Evolutionary conservation across 1,140 invertebrate species (phyloP).

Genomic region (Hyles vespertilio): DNA sequence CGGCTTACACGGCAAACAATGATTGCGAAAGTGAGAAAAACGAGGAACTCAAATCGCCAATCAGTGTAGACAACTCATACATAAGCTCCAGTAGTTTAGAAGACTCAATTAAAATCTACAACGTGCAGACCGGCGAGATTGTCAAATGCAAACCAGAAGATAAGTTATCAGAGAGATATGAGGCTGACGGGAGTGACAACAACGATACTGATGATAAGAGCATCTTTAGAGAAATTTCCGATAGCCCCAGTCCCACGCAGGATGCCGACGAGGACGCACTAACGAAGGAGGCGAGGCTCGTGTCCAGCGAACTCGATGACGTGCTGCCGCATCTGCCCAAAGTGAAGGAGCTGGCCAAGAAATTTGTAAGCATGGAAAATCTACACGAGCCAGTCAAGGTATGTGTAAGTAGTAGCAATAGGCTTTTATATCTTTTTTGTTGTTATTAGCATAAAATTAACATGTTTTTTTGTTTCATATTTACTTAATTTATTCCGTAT

Average conservation of each 20-base stretch:
- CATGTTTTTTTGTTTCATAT: no score
- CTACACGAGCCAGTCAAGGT: constrained; percentile 60
- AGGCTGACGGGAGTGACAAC: constrained; percentile 53
- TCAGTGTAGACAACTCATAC: constrained; percentile 49
- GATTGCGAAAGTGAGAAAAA: constrained; percentile 21
- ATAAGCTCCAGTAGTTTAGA: constrained; percentile 68
- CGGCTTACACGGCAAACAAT: constrained; percentile 33
- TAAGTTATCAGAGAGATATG: constrained; percentile 62
- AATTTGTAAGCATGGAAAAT: constrained; percentile 65
- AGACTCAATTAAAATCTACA: constrained; percentile 73
- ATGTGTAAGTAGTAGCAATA: constrained; percentile 14
- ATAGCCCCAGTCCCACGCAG: constrained; percentile 37
- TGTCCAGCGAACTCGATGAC: constrained; percentile 51
- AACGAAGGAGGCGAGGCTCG: constrained; percentile 27
- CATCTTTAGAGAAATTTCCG: constrained; percentile 34
- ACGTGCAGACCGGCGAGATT: constrained; percentile 70
- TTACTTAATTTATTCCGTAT: no score
- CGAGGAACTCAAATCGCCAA: constrained; percentile 48
- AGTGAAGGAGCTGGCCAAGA: constrained; percentile 71
- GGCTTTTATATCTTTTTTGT: no score
- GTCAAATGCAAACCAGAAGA: constrained; percentile 67
- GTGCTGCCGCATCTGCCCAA: constrained; percentile 58
- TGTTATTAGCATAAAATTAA: no score
- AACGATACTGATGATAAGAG: constrained; percentile 56
- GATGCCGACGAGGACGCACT: constrained; percentile 32